Conservation (phyloP, 2,888 invertebrate species). For the Campoletis raptor region DNA sequence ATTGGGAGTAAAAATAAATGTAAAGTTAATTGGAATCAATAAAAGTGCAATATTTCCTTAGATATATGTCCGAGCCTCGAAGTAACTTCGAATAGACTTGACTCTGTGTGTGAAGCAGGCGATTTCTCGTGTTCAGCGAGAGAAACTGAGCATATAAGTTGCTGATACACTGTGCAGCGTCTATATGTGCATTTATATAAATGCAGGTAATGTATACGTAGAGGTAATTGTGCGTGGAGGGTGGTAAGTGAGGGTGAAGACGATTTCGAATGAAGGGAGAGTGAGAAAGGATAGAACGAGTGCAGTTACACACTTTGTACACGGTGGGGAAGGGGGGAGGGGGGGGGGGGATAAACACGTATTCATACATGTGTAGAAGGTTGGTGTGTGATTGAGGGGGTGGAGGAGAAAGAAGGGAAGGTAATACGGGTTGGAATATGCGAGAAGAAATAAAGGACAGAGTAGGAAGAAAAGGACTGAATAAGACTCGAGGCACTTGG, state of each 20-base stretch:
- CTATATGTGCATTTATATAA: neutral
- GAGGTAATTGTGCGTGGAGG: slow-evolving; percentile 46
- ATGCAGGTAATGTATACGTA: neutral
- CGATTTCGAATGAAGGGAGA: slow-evolving; percentile 55
- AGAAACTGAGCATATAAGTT: neutral
- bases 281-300: slow-evolving; percentile 36
- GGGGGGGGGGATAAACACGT: neutral
- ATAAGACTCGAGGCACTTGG: slow-evolving; percentile 72
- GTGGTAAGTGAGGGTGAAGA: slow-evolving; percentile 39
- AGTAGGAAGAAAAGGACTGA: slow-evolving; percentile 55
- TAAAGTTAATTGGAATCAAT: neutral
- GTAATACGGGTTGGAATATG: slow-evolving; percentile 29
- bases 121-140: slow-evolving; percentile 12
- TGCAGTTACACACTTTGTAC: slow-evolving; percentile 6
- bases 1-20: neutral
- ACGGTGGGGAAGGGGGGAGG: too few relatives aligned
- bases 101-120: neutral
- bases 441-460: slow-evolving; percentile 50
- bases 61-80: neutral
- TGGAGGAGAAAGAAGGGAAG: neutral
- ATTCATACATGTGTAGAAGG: neutral
- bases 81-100: neutral
- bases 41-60: neutral
- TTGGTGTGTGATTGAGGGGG: slow-evolving; percentile 18
- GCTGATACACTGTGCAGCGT: neutral